These are phyloP conservation scores for Silurus glanis DNA, from an alignment of 2,113 vertebrate genomes.

Conservation along the genomic window DNA sequence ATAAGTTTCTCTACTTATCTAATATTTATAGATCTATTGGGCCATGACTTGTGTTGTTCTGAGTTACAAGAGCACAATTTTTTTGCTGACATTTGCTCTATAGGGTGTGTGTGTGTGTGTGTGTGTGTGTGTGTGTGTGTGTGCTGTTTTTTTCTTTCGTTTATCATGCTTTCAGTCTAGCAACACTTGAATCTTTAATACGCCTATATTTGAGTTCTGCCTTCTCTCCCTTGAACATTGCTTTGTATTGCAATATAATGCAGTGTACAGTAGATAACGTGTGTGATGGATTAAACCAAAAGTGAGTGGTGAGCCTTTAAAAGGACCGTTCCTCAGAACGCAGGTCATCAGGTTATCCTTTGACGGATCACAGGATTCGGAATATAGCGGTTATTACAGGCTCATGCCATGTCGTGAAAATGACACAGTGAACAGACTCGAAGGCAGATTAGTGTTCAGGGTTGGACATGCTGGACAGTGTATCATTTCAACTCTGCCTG, in stretches of 20 bases:
- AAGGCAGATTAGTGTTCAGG: not conserved
- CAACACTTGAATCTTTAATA: not conserved
- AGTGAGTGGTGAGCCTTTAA: not conserved
- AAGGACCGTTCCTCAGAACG: not conserved
- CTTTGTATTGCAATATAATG: not conserved
- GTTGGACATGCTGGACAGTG: not conserved
- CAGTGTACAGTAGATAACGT: not conserved
- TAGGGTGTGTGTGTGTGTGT: not conserved
- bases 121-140: not conserved
- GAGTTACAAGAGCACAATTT: not conserved
- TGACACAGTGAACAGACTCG: slow-evolving; percentile 3
- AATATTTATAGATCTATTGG: not conserved
- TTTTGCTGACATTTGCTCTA: slow-evolving; percentile 3
- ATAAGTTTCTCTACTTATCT: not conserved
- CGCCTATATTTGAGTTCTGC: not conserved
- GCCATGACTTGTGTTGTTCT: not conserved
- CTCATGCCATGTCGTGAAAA: not conserved
- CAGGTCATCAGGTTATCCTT: not conserved
- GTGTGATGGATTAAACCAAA: not conserved
- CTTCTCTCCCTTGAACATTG: not conserved
- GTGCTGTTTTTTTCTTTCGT: not conserved
- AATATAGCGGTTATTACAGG: not conserved
- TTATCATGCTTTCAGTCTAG: not conserved
- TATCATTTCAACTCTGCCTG: slow-evolving; percentile 1
- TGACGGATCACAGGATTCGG: not conserved